A percentile compares a stretch with the other conserved stretches of the same genome.
Conservation (phyloP, 2,888 invertebrate species). For the Deilephila elpenor region DNA sequence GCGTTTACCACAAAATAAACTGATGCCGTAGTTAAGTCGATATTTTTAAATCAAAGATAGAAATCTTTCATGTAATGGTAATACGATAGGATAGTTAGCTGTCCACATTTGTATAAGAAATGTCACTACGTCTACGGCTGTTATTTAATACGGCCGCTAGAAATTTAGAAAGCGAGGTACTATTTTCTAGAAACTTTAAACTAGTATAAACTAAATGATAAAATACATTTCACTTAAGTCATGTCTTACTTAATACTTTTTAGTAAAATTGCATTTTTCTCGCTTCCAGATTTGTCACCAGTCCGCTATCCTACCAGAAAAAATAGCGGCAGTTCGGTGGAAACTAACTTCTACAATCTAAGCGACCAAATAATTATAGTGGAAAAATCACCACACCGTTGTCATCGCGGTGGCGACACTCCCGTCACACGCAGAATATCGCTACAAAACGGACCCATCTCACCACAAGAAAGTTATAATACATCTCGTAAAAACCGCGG, state of each 20-base stretch:
- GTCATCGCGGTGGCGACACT: constrained; percentile 69
- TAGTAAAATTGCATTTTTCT: constrained; percentile 27
- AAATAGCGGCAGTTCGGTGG: constrained; percentile 86
- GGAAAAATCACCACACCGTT: constrained; percentile 82
- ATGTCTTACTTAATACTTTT: background rate
- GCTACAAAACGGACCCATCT: constrained; percentile 71
- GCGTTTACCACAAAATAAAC: too few relatives aligned
- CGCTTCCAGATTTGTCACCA: constrained; percentile 86
- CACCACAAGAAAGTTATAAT: constrained; percentile 80
- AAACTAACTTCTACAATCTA: constrained; percentile 88
- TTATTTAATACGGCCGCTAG: constrained; percentile 36
- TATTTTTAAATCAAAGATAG: background rate
- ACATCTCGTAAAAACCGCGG: constrained; percentile 79
- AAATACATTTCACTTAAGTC: background rate
- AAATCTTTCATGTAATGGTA: background rate
- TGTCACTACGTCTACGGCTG: constrained; percentile 20
- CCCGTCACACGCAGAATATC: constrained; percentile 76
- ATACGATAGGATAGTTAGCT: background rate
- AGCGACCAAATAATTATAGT: constrained; percentile 85
- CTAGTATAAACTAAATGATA: constrained; percentile 23
- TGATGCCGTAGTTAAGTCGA: too few relatives aligned
- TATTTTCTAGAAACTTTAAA: constrained; percentile 29
- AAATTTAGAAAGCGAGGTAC: constrained; percentile 19
- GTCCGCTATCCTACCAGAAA: constrained; percentile 86
- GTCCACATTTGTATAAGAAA: background rate